Evolutionary conservation across 2,797 vertebrate species (phyloP), one percentile per base, ranked within the genome.

Genomic region (Artibeus lituratus): DNA sequence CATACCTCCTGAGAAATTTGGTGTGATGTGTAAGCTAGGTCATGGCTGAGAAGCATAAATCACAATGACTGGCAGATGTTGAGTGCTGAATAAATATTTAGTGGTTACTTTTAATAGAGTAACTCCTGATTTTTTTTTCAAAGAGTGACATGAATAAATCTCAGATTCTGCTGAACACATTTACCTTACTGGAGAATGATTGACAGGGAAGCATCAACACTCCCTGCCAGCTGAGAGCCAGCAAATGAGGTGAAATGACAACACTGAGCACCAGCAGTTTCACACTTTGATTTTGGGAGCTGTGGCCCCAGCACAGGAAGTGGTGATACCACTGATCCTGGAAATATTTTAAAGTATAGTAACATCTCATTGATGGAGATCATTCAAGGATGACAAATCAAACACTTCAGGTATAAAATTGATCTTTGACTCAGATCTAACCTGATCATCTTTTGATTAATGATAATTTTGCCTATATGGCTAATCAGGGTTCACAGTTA

Each of bases 1-100:
- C 12, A 3, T 1, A 2, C 7, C 10, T 57, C 55, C 70, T 49
- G 44, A 53, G 67, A 37, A 32, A 39, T 11, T 7, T 22, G 26
- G 3, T 19, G 24, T 51, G 77, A 26, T 9, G 0, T 18, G 78
- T 15, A 12, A 3, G 29, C 5, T 12, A 35, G 15, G 29, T 32
- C 3, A 0, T 0, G 1, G 39, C 22, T 0, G 9, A 42, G 8
- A 29, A 9, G 6, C 8, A 5, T 1, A 4, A 14, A 7, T 0
- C 4, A 5, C 6, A 5, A 12, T 1, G 14, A 15, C 11, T 0
- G 2, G 19, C 18, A 10, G 90, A 8, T 2, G n/a, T 26, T 3
- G 12, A 12, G 21, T 7, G 24, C 7, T 14, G 35, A 81, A 37
- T 24, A 9, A 5, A 10, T 2, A 32, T 70, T 10, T 5, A 44